Evolutionary conservation across 2,113 vertebrate species (phyloP).

Genomic region (Lipotes vexillifer): DNA sequence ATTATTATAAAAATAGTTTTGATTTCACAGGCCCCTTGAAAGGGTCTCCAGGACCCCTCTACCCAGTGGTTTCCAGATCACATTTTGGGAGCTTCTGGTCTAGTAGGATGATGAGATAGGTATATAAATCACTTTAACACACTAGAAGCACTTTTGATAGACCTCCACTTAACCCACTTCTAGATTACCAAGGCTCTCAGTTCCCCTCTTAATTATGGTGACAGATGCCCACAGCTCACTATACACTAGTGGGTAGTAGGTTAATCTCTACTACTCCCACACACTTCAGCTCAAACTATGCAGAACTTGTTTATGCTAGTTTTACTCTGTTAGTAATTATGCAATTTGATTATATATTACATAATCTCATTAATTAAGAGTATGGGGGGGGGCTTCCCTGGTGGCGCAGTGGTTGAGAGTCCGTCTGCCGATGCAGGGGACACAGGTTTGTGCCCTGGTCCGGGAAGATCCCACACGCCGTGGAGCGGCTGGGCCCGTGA

Average conservation of each 20-base stretch:
- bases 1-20: neutral
- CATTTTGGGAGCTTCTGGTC: neutral
- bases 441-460: no score
- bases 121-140: neutral
- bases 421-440: no score
- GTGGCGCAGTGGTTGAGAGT: no score
- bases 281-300: constrained; percentile 46
- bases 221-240: constrained; percentile 20
- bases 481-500: no score
- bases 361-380: constrained; percentile 24
- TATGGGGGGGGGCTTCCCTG: neutral
- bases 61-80: neutral
- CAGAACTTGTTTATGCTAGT: constrained; percentile 29
- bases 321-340: constrained; percentile 36
- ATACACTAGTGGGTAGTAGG: neutral
- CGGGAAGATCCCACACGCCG: no score
- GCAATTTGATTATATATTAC: neutral
- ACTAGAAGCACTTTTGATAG: neutral
- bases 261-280: constrained; percentile 21
- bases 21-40: neutral
- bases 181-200: neutral
- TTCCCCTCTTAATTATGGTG: neutral
- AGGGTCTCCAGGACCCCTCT: neutral
- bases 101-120: neutral
- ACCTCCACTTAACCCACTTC: neutral